Evolutionary conservation across 1,140 invertebrate species (phyloP).

Genomic region (Drosophila repleta): DNA sequence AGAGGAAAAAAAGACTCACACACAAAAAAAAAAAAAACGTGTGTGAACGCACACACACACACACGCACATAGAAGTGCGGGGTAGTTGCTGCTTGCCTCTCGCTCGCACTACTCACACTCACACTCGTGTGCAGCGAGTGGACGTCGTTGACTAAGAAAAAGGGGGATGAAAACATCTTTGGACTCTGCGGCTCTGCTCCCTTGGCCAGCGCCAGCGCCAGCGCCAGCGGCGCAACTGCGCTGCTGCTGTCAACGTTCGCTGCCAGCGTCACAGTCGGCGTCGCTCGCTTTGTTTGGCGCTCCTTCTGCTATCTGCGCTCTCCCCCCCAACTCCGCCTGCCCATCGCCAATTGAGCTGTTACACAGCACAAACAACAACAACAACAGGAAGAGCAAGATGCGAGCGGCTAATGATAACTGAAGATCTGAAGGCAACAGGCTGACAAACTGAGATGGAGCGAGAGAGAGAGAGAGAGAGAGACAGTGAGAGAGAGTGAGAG

Average conservation of each 20-base stretch:
- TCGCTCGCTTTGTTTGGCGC: slow-evolving; percentile 31
- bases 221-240: slow-evolving; percentile 15
- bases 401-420: slow-evolving; percentile 6
- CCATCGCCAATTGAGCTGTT: slow-evolving; percentile 48
- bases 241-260: slow-evolving; percentile 20
- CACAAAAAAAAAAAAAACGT: slow-evolving; percentile 50
- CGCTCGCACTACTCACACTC: slow-evolving; percentile 26
- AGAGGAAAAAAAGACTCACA: slow-evolving; percentile 10
- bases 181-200: slow-evolving; percentile 39
- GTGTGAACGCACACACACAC: slow-evolving; percentile 52
- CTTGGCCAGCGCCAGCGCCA: slow-evolving; percentile 22
- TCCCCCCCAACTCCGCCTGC: slow-evolving; percentile 21
- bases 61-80: slow-evolving; percentile 15
- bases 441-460: neutral
- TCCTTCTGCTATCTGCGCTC: slow-evolving; percentile 20
- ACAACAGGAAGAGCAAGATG: slow-evolving; percentile 12
- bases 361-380: slow-evolving; percentile 11
- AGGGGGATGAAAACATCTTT: slow-evolving; percentile 74
- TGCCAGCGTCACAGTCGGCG: slow-evolving; percentile 18
- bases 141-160: slow-evolving; percentile 61
- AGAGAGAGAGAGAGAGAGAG: neutral
- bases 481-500: neutral
- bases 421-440: slow-evolving; percentile 5
- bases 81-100: slow-evolving; percentile 59
- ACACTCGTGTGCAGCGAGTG: slow-evolving; percentile 56